A percentile compares a stretch with the other conserved stretches of the same genome.
These are phyloP conservation scores for Machimus rusticus DNA, from an alignment of 2,888 invertebrate species.

Conservation along the genomic window DNA sequence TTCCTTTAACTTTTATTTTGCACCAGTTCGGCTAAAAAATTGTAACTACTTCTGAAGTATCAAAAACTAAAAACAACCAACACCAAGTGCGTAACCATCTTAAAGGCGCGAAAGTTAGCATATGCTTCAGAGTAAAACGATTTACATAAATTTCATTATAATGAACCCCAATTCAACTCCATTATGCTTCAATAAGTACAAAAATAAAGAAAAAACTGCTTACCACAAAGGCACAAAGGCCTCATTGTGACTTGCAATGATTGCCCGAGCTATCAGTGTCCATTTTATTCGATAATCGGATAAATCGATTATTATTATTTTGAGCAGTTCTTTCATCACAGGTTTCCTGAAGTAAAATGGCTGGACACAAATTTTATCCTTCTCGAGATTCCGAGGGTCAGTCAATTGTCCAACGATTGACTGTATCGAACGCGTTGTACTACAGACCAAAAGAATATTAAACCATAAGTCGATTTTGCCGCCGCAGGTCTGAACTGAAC, in stretches of 20 bases:
- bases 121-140: background rate
- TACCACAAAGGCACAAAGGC: background rate
- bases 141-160: constrained; percentile 24
- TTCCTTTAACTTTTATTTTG: too few species aligned
- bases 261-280: background rate
- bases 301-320: constrained; percentile 24
- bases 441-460: background rate
- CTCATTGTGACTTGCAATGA: constrained; percentile 25
- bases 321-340: constrained; percentile 30
- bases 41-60: background rate
- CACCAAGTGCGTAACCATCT: background rate
- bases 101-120: background rate
- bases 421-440: constrained; percentile 11
- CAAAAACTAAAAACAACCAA: background rate
- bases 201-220: background rate
- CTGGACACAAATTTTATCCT: constrained; percentile 20
- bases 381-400: constrained; percentile 1
- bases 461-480: background rate
- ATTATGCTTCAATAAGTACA: constrained; percentile 3
- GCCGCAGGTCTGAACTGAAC: background rate
- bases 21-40: background rate
- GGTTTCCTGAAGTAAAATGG: background rate
- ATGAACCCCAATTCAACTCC: constrained; percentile 14
- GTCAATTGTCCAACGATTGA: constrained; percentile 32
- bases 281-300: constrained; percentile 13